A percentile compares a stretch with the other conserved stretches of the same genome.
Conservation (phyloP, 1,140 invertebrate genomes). For the Pseudomyrmex dendroicus region DNA sequence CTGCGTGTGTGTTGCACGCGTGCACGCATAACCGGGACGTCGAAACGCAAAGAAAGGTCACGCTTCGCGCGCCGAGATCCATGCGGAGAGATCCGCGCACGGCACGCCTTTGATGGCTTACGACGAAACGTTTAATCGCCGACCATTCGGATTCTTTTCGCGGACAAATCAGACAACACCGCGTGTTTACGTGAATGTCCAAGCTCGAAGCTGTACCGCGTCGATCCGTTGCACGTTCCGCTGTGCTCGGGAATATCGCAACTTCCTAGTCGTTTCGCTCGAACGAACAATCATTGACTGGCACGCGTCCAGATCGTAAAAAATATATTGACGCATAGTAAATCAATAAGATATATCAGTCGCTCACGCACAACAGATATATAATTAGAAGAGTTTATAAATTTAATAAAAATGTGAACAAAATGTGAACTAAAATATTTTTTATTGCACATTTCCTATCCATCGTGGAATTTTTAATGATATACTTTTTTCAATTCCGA, state of each 20-base stretch:
- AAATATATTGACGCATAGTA: not conserved
- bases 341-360: not conserved
- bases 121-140: conserved; percentile 68
- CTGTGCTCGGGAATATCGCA: conserved; percentile 18
- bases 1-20: conserved; percentile 23
- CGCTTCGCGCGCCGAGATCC: not conserved
- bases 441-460: not conserved
- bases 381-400: too few relatives aligned
- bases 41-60: conserved; percentile 24
- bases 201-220: conserved; percentile 2
- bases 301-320: not conserved
- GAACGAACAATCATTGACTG: conserved; percentile 52
- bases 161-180: conserved; percentile 51
- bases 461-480: not conserved
- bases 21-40: conserved; percentile 30
- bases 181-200: conserved; percentile 57
- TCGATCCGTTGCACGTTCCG: conserved; percentile 17
- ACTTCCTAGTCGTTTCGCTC: conserved; percentile 47
- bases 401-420: too few relatives aligned
- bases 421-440: too few relatives aligned
- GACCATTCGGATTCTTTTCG: conserved; percentile 59
- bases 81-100: not conserved
- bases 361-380: not conserved
- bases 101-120: conserved; percentile 47
- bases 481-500: not conserved